phyloP scores from a whole-genome alignment of 1,140 invertebrate genomes.

The Oscheius sp. region DNA sequence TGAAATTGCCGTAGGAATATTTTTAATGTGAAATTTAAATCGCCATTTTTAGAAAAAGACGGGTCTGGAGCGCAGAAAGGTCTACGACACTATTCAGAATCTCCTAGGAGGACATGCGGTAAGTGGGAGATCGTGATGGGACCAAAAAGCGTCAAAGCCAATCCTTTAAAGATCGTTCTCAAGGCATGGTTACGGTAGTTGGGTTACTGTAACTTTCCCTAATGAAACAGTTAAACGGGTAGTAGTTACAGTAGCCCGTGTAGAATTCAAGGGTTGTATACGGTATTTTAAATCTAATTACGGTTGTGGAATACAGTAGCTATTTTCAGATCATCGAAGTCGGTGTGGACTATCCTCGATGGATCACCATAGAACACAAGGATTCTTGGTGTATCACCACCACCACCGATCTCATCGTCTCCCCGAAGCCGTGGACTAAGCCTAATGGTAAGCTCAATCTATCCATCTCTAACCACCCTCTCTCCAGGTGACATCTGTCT shows the following conservation, averaged over 20 bases:
- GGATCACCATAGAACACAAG: conserved; percentile 7
- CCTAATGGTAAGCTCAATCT: conserved; percentile 1
- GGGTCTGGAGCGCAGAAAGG: not conserved
- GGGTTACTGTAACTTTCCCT: too few relatives aligned
- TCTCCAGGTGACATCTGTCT: conserved; percentile 10
- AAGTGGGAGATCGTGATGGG: too few relatives aligned
- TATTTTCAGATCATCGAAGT: conserved; percentile 3
- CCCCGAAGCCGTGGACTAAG: conserved; percentile 26
- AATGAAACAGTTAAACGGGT: too few relatives aligned
- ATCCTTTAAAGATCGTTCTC: too few relatives aligned
- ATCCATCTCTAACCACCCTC: too few relatives aligned
- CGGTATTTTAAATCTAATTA: not conserved
- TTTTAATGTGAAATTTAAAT: not conserved
- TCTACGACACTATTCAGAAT: not conserved
- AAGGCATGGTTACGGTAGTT: too few relatives aligned
- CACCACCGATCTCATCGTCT: not conserved
- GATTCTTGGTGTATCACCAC: conserved; percentile 11
- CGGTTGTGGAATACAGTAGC: not conserved
- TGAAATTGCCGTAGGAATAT: not conserved
- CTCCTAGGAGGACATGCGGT: not conserved
- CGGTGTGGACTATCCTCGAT: conserved; percentile 24
- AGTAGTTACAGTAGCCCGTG: too few relatives aligned
- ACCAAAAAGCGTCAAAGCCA: too few relatives aligned
- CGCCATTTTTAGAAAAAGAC: not conserved
- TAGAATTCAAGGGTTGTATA: too few relatives aligned